phyloP scores from a whole-genome alignment of 2,113 vertebrate species.

The Machaerirhynchus nigripectus region DNA sequence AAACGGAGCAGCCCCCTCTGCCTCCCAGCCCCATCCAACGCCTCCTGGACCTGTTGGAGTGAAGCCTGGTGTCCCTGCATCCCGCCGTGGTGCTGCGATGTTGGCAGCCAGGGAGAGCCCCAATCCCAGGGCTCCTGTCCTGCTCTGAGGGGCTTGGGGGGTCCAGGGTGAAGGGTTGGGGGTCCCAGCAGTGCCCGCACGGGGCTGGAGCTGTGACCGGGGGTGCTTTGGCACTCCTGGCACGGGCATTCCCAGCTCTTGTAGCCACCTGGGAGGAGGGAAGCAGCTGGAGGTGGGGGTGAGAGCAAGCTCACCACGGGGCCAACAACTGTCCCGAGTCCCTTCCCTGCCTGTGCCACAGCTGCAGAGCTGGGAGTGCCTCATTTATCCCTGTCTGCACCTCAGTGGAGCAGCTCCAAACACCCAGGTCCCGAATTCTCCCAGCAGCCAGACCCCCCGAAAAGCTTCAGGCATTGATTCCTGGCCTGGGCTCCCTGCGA shows the following conservation, averaged over 20 bases:
- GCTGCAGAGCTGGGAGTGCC: not conserved
- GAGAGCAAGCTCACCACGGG: not conserved
- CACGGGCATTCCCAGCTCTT: not conserved
- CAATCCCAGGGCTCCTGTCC: not conserved
- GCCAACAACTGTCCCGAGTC: not conserved
- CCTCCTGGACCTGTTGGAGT: not conserved
- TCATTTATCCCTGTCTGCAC: accelerated
- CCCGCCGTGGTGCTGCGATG: not conserved
- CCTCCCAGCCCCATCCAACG: not conserved
- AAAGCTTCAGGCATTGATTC: not conserved
- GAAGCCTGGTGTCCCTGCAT: not conserved
- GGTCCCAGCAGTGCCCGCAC: not conserved
- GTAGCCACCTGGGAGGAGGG: not conserved
- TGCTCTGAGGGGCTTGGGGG: not conserved
- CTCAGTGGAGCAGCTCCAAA: not conserved
- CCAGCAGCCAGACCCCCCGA: not conserved
- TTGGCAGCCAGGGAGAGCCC: not conserved
- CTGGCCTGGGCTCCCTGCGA: not conserved
- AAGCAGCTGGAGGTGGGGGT: not conserved
- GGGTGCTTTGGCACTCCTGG: not conserved
- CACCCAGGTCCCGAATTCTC: accelerated
- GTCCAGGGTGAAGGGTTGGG: not conserved
- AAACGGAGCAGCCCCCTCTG: not conserved
- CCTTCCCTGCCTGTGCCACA: accelerated
- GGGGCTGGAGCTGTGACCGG: not conserved